Evolutionary conservation across 1,140 invertebrate genomes (phyloP), one percentile per base, ranked within the genome.

Genomic region (Chionoecetes opilio): DNA sequence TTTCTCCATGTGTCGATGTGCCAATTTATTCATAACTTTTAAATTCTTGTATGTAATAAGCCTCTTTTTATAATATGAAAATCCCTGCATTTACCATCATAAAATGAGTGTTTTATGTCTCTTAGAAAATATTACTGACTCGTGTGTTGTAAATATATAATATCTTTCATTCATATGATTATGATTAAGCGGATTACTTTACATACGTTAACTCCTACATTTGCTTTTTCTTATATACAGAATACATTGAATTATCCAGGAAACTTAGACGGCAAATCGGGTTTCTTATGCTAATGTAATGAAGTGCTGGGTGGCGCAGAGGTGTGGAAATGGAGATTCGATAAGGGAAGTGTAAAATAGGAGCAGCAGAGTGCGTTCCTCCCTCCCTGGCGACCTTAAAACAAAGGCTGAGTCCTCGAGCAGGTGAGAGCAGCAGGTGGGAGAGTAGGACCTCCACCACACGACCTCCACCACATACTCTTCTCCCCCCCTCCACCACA

Each of bases 401-500:
- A 75, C 63, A 75, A 75, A 75, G 63, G 63, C 41, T 29, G 37
- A n/a, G 6, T 32, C 34, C 63, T 8, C 63, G 63, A n/a, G 21
- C 63, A 75, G 63, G 63, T 75, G n/a, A 14, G 53, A 26, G n/a
- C 34, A 26, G 90, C 6, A 34, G 34, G 46, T 9, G 53, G 38
- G 41, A 32, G 88, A n/a, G 89, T 17, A 3, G 32, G 32, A 38
- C 85, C 63, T 2, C 63, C 63, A 75, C 21, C 63, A 75, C 63
- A 17, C 26, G 21, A n/a, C 63, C n/a, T n/a, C 5, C 41, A 46
- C 41, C n/a, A n/a, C n/a, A n/a, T n/a, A n/a, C n/a, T n/a, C n/a
- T n/a, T n/a, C 86, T 84, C 53, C 35, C 87, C 92, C 11, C 37
- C 26, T 8, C 26, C 92, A 75, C 63, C 63, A 75, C 63, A n/a